Conservation (phyloP, 2,888 invertebrate species). For the Temnothorax unifasciatus region DNA sequence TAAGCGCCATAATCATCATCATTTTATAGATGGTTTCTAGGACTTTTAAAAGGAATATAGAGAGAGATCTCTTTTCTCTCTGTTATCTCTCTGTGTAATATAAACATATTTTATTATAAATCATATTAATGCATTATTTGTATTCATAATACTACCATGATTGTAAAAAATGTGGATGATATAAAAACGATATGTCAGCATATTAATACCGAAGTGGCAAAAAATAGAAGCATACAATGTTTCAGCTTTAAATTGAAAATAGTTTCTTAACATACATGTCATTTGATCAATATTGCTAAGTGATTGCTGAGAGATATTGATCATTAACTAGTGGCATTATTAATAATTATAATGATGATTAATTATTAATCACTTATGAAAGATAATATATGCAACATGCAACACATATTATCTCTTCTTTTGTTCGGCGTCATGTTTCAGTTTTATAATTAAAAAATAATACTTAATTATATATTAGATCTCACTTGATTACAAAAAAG, state of each 20-base stretch:
- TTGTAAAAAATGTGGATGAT: not conserved
- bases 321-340: not conserved
- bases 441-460: slow-evolving; percentile 11
- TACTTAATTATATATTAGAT: not conserved
- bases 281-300: slow-evolving; percentile 27
- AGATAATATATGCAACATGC: not conserved
- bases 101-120: not conserved
- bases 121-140: slow-evolving; percentile 14
- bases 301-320: not conserved
- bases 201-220: not conserved
- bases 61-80: not conserved
- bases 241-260: slow-evolving; percentile 23
- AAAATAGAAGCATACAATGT: not conserved
- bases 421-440: not conserved
- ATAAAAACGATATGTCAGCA: not conserved
- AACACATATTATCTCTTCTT: not conserved
- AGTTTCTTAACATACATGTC: not conserved
- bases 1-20: slow-evolving; percentile 1
- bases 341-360: slow-evolving; percentile 11
- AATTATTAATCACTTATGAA: not conserved
- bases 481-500: not conserved
- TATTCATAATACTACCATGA: slow-evolving; percentile 4
- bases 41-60: not conserved
- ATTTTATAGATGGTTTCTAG: slow-evolving; percentile 13
- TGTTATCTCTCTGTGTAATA: not conserved